Base-by-base conservation (phyloP, 2,113 vertebrate species). In the Oxyruncus cristatus region DNA sequence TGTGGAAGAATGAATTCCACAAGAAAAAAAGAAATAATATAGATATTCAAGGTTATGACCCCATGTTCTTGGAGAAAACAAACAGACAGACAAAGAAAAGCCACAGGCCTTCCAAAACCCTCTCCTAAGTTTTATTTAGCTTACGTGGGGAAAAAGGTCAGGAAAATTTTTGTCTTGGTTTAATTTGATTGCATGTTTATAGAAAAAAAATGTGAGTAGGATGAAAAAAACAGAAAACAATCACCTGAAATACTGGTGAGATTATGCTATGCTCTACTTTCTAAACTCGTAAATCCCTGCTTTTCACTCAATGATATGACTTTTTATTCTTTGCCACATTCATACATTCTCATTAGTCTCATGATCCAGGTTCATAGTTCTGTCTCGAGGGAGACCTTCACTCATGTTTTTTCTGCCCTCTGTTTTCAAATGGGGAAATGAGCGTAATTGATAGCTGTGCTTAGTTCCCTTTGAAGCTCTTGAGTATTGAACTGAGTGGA, bases 321-420 rank as follows among this genome's bases (percentile, higher is more conserved):
- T 78, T 93, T 85, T 85, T 90, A 70, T 92, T 93, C 88, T 68
- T 86, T 73, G n/a, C 27, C 85, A 65, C 44, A 53, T 95, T 94
- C 75, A 87, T 94, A 68, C 28, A 88, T 84, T 88, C 75, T 93
- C 47, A 90, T 96, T 95, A 95, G 52, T 80, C 68, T 95, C 85
- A 75, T 95, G 65, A 93, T 89, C 22, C 68, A 84, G 65, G 93
- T 96, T 91, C 93, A 88, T 67, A 53, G 50, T 61, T 80, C 67
- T 70, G 17, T 92, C 89, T 75, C 95, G 84, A 37, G 72, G 73
- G 93, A 95, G 23, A 86, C 35, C 32, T 92, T 33, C 61, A 67
- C 63, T 94, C 68, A n/a, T 88, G 72, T 90, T 93, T 94, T 85
- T 49, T 91, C 41, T 92, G 77, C 74, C 66, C 66, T 94, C 74